Base-by-base conservation (phyloP, 2,888 invertebrate genomes). In the Agrotis segetum region DNA sequence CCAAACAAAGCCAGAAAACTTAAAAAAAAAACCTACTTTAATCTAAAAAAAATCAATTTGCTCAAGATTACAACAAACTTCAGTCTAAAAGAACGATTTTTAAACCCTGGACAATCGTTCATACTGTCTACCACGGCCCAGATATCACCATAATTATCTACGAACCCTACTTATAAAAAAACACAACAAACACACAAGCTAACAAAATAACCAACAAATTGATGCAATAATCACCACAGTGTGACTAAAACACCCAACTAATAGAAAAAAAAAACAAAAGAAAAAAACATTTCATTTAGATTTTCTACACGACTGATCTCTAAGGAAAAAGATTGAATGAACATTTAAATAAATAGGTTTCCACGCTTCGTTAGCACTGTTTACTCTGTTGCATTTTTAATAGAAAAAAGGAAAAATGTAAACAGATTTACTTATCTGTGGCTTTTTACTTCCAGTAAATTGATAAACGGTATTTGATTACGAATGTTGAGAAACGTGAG, bases 341-440 rank as follows among this genome's bases (percentile, higher is more conserved):
- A 17, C 49, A 65, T 71, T 73, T 44, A 60, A 73, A 74, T 66
- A 61, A 74, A 56, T 71, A 71, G 24, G 46, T 52, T 66, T 60
- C 21, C 24, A 66, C 56, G 46, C 50, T 60, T 52, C 61, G 66
- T 47, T 71, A 46, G 29, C 19, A 7, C n/a, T 50, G 11, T 16
- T 69, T 70, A 53, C 46, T 59, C 21, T 50, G 34, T 21, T 65
- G 50, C 46, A 73, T 21, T 65, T 56, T 34, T 44, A 34, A 34
- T 34, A 60, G 34, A 14, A 9, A n/a, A 63, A 14, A 46, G 16
- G 46, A 46, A 46, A 52, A 63, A 63, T 16, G 24, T 52, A 19
- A 63, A 49, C 13, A 44, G 24, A 13, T 24, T 63, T 47, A 52
- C 6, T 59, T 63, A 49, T 63, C 58, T 65, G 49, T 44, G 55